Percentiles rank a stretch among this genome's conserved stretches.
These are phyloP conservation scores for Chrysocyon brachyurus DNA, from an alignment of 2,797 vertebrate genomes.

Conservation along the genomic window DNA sequence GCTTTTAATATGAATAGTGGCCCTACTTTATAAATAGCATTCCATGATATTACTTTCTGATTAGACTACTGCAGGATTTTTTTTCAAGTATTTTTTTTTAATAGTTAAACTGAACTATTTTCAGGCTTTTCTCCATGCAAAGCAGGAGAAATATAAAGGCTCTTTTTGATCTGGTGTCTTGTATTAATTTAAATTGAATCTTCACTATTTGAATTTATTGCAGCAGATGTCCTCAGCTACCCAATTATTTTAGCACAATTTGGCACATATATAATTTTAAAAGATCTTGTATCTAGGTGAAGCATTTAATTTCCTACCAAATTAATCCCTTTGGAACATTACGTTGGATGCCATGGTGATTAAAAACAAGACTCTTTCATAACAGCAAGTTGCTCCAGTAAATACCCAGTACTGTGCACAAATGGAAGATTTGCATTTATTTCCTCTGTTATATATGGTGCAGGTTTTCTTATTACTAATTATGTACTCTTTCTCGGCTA, in stretches of 20 bases:
- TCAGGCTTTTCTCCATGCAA: slow-evolving; percentile 69
- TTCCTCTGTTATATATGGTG: slow-evolving; percentile 30
- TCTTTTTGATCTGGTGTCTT: slow-evolving; percentile 76
- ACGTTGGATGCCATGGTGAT: slow-evolving; percentile 58
- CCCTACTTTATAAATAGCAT: slow-evolving; percentile 32
- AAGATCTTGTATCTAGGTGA: slow-evolving; percentile 75
- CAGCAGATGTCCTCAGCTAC: slow-evolving; percentile 81
- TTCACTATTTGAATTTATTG: slow-evolving; percentile 82
- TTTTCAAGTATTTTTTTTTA: slow-evolving; percentile 47
- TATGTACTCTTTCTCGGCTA: slow-evolving; percentile 18
- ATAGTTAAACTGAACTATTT: slow-evolving; percentile 75
- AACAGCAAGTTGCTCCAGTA: slow-evolving; percentile 60
- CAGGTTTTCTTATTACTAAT: slow-evolving; percentile 63
- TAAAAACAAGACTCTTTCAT: slow-evolving; percentile 55
- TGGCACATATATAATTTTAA: slow-evolving; percentile 80
- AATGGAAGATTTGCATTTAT: slow-evolving; percentile 61
- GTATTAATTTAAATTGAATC: slow-evolving; percentile 82
- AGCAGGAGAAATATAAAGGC: slow-evolving; percentile 63
- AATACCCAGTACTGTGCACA: slow-evolving; percentile 33
- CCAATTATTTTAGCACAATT: slow-evolving; percentile 84
- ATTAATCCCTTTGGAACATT: slow-evolving; percentile 83
- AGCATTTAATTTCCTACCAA: slow-evolving; percentile 81
- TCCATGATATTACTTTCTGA: slow-evolving; percentile 51
- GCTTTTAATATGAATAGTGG: slow-evolving; percentile 42
- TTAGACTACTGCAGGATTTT: not conserved